phyloP scores from a whole-genome alignment of 2,797 vertebrate genomes.

The Siniperca obscura region DNA sequence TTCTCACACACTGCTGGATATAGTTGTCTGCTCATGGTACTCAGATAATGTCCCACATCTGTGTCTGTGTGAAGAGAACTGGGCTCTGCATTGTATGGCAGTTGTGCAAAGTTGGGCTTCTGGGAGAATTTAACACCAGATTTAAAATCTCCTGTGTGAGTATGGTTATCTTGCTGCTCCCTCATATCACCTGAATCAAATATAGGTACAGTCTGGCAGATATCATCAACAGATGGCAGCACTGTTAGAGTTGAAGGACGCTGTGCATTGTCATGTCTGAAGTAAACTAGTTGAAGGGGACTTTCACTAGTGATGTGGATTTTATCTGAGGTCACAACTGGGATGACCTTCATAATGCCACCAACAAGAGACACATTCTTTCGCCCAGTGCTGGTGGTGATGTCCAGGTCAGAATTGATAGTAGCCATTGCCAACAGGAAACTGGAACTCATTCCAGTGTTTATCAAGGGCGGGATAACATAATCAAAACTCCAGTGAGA shows the following conservation, averaged over 20 bases:
- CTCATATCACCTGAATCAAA: slow-evolving; percentile 41
- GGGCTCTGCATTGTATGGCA: not conserved
- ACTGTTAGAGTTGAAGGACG: slow-evolving; percentile 30
- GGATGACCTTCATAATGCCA: slow-evolving; percentile 43
- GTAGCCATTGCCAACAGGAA: slow-evolving; percentile 50
- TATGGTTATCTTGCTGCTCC: slow-evolving; percentile 9
- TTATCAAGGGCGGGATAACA: slow-evolving; percentile 49
- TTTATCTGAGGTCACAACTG: slow-evolving; percentile 45
- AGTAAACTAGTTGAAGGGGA: slow-evolving; percentile 55
- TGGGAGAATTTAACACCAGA: slow-evolving; percentile 4
- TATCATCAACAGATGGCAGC: slow-evolving; percentile 50
- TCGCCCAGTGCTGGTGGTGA: slow-evolving; percentile 9
- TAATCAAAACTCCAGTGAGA: slow-evolving; percentile 54
- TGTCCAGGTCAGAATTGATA: slow-evolving; percentile 28
- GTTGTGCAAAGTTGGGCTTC: not conserved
- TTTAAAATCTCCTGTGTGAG: slow-evolving; percentile 1
- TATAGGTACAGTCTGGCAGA: slow-evolving; percentile 30
- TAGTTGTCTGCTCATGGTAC: slow-evolving; percentile 23
- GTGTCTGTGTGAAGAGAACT: not conserved
- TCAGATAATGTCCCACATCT: slow-evolving; percentile 41
- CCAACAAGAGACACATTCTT: slow-evolving; percentile 23
- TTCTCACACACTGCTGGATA: slow-evolving; percentile 38
- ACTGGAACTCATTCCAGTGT: slow-evolving; percentile 39
- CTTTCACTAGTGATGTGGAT: slow-evolving; percentile 35
- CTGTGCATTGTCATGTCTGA: slow-evolving; percentile 10